Percentiles rank a stretch among this genome's conserved stretches.
Evolutionary conservation across 2,888 invertebrate genomes (phyloP).

Genomic region (Dasypolia templi): DNA sequence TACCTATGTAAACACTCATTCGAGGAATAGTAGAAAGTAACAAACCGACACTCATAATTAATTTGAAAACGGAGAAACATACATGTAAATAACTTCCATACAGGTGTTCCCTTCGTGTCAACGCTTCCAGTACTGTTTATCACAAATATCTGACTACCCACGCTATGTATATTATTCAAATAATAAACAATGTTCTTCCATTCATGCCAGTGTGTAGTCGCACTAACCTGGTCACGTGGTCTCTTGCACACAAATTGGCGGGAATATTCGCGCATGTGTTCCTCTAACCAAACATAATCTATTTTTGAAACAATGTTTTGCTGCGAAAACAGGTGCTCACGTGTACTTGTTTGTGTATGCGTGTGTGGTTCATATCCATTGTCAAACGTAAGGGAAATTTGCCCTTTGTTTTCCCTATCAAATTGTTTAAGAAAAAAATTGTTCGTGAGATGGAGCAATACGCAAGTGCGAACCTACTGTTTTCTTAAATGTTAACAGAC

Average conservation of each 20-base stretch:
- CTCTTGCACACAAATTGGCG: constrained; percentile 76
- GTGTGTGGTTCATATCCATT: constrained; percentile 62
- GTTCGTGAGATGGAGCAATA: background rate
- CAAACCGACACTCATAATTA: constrained; percentile 35
- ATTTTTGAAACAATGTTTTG: constrained; percentile 75
- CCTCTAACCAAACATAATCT: constrained; percentile 53
- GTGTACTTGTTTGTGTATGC: constrained; percentile 69
- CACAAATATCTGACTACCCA: constrained; percentile 27
- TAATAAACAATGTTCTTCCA: constrained; percentile 53
- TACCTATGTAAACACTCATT: constrained; percentile 18
- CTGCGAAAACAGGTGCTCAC: constrained; percentile 81
- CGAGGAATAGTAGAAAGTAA: constrained; percentile 21
- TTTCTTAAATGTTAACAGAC: background rate
- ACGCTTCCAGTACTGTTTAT: constrained; percentile 42
- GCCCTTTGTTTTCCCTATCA: constrained; percentile 8
- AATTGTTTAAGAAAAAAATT: too few species aligned
- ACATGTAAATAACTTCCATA: constrained; percentile 35
- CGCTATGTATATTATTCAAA: constrained; percentile 31
- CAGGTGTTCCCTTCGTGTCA: constrained; percentile 47
- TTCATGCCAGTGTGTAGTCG: constrained; percentile 72
- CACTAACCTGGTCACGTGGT: constrained; percentile 70
- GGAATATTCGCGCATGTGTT: constrained; percentile 65
- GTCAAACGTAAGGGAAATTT: constrained; percentile 22
- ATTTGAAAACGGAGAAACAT: constrained; percentile 36
- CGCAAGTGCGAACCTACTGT: background rate